phyloP scores from a whole-genome alignment of 2,797 vertebrate genomes.

The Artibeus lituratus region DNA sequence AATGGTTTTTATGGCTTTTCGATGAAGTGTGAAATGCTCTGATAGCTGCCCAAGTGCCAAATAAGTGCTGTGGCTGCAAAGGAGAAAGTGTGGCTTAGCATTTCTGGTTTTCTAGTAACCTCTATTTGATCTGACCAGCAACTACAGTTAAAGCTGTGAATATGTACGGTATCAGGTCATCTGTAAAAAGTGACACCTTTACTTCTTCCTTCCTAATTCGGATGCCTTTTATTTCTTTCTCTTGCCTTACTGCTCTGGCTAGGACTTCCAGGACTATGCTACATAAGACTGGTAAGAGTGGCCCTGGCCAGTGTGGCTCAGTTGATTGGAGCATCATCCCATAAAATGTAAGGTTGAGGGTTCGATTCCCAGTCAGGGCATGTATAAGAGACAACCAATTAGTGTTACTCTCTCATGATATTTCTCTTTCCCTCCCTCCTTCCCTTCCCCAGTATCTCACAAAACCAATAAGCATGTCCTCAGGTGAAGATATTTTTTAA shows the following conservation, averaged over 20 bases:
- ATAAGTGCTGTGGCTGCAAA: background rate
- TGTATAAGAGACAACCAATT: background rate
- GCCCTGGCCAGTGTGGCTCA: background rate
- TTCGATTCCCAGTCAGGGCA: background rate
- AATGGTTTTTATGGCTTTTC: slow-evolving; percentile 44
- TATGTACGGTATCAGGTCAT: background rate
- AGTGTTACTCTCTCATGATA: background rate
- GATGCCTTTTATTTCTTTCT: background rate
- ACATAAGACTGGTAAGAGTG: background rate
- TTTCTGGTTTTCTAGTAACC: slow-evolving; percentile 3
- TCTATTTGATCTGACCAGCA: slow-evolving; percentile 15
- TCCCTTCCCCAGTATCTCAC: too few species aligned
- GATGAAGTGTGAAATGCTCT: slow-evolving; percentile 28
- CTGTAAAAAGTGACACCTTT: background rate
- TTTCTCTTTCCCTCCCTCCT: too few species aligned
- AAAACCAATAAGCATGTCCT: too few species aligned
- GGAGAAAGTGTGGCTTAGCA: slow-evolving; percentile 12
- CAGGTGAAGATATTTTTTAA: too few species aligned
- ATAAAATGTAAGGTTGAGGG: background rate
- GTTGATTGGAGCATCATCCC: background rate
- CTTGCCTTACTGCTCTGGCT: background rate
- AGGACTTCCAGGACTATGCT: background rate
- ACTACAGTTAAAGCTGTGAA: background rate
- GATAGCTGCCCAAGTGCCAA: background rate
- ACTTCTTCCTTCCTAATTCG: background rate